Evolutionary conservation across 2,888 invertebrate species (phyloP).

Genomic region (Diarsia dahlii): DNA sequence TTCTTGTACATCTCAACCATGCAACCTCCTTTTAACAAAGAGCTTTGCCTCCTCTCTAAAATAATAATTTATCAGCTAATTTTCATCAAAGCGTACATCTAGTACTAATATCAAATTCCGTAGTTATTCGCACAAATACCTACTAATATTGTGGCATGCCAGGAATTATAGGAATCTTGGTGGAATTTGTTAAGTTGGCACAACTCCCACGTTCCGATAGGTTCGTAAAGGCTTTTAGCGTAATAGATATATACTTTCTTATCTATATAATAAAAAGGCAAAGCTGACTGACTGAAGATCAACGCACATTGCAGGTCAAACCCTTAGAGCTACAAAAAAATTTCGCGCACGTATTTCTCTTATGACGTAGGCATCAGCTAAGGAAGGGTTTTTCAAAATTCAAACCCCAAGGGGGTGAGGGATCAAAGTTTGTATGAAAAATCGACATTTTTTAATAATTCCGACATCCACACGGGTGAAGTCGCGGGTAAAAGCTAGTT

Average conservation of each 20-base stretch:
- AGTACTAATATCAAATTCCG: conserved; percentile 45
- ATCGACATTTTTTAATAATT: no score
- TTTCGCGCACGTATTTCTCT: no score
- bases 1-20: neutral
- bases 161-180: conserved; percentile 37
- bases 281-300: no score
- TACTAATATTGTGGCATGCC: conserved; percentile 19
- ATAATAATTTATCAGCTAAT: conserved; percentile 15
- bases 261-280: no score
- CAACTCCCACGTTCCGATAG: conserved; percentile 8
- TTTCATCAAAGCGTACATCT: conserved; percentile 24
- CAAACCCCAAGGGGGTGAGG: no score
- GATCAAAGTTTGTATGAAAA: no score
- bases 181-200: conserved; percentile 35
- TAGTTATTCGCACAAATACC: conserved; percentile 33
- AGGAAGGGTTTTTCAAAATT: no score
- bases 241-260: conserved; percentile 1
- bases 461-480: no score
- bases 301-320: no score
- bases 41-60: neutral
- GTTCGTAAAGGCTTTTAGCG: neutral
- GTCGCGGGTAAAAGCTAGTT: no score
- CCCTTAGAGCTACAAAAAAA: no score
- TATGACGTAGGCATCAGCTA: no score
- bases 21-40: neutral